Conservation (phyloP, 2,113 vertebrate species). For the Picathartes gymnocephalus region DNA sequence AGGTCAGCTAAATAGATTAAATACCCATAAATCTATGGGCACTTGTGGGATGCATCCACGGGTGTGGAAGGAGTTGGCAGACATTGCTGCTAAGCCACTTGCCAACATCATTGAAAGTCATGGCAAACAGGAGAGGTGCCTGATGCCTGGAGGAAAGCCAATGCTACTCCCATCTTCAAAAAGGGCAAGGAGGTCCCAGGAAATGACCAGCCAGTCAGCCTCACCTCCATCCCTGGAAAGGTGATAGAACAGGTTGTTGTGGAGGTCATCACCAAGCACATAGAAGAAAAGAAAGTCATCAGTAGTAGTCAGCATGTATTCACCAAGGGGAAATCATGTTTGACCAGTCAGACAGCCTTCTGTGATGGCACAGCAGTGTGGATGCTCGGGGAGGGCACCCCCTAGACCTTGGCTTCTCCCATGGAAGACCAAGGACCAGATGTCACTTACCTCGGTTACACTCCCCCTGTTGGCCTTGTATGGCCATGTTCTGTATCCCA, state of each 20-base stretch:
- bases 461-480: too few species aligned
- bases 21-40: neutral
- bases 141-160: neutral
- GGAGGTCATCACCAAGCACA: neutral
- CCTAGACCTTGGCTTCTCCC: too few species aligned
- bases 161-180: neutral
- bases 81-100: neutral
- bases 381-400: too few species aligned
- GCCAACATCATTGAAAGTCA: neutral
- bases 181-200: neutral
- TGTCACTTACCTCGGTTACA: too few species aligned
- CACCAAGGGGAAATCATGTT: neutral
- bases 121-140: neutral
- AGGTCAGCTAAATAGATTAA: rapidly evolving
- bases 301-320: neutral
- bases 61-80: neutral
- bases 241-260: rapidly evolving
- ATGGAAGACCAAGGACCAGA: too few species aligned
- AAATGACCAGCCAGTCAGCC: neutral
- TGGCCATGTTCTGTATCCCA: too few species aligned
- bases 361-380: too few species aligned
- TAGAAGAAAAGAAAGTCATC: neutral
- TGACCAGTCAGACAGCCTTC: neutral
- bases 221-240: neutral
- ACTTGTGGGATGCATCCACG: rapidly evolving